Conservation (phyloP, 2,888 invertebrate genomes). For the Dynastes grantii region DNA sequence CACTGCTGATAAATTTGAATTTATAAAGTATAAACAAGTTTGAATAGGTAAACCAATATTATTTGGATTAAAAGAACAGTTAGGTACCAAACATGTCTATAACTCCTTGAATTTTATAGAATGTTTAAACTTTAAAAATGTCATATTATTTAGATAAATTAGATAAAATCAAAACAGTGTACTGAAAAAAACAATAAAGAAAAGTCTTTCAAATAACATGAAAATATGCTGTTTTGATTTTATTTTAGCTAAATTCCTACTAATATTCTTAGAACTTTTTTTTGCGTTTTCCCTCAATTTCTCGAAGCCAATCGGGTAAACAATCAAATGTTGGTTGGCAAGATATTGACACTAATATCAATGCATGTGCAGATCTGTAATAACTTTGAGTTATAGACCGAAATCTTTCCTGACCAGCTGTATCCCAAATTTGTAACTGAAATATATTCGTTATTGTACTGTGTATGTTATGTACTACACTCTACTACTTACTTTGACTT, state of each 20-base stretch:
- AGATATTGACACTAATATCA: constrained; percentile 96
- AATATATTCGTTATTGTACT: constrained; percentile 58
- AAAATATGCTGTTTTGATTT: background rate
- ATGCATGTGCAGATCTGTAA: constrained; percentile 96
- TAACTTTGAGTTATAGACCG: constrained; percentile 98
- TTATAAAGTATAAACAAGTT: too few relatives aligned
- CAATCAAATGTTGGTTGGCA: constrained; percentile 98
- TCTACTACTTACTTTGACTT: constrained; percentile 83
- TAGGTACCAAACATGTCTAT: too few relatives aligned
- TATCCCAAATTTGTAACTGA: constrained; percentile 99
- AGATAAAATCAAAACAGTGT: too few relatives aligned
- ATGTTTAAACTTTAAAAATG: too few relatives aligned
- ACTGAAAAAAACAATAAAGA: too few relatives aligned
- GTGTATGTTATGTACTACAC: too few relatives aligned
- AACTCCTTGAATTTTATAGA: too few relatives aligned
- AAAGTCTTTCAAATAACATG: too few relatives aligned
- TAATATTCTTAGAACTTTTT: constrained; percentile 93
- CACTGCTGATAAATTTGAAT: too few relatives aligned
- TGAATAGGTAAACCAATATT: too few relatives aligned
- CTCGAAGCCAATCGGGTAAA: constrained; percentile 95
- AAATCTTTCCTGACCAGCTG: constrained; percentile 97
- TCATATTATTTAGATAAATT: too few relatives aligned
- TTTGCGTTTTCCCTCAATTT: constrained; percentile 99
- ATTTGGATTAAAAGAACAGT: too few relatives aligned
- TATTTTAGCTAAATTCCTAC: constrained; percentile 79